These are phyloP conservation scores for Corydoras sp. DNA, from an alignment of 2,113 vertebrate genomes.

Conservation along the genomic window DNA sequence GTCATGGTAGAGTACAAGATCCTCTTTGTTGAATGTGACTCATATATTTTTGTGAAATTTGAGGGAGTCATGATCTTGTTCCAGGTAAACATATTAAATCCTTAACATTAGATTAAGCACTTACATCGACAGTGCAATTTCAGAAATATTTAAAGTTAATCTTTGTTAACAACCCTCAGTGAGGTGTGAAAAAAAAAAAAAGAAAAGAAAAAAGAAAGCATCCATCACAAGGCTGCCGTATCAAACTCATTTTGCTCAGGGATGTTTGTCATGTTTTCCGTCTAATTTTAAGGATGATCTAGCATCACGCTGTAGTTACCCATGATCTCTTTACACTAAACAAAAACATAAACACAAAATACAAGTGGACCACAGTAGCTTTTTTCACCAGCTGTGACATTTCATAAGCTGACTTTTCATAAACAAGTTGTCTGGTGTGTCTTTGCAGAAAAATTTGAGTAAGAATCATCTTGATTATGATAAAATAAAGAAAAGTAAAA, in stretches of 20 bases:
- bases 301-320: conserved; percentile 24
- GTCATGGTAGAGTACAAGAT: conserved; percentile 64
- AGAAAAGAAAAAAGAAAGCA: conserved; percentile 1
- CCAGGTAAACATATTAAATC: conserved; percentile 51
- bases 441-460: no score
- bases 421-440: no score
- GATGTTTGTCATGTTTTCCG: conserved; percentile 39
- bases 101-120: background rate
- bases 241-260: conserved; percentile 29
- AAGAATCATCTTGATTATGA: no score
- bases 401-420: no score
- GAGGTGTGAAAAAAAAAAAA: background rate
- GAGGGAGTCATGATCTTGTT: conserved; percentile 63
- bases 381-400: no score
- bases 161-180: background rate
- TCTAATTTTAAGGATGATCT: conserved; percentile 18
- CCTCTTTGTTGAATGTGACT: conserved; percentile 58
- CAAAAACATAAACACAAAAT: conserved; percentile 17
- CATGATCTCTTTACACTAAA: conserved; percentile 22
- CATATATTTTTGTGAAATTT: conserved; percentile 61
- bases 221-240: conserved; percentile 34
- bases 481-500: no score
- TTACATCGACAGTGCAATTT: background rate
- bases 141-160: background rate
- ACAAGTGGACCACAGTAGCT: no score